These are phyloP conservation scores for Saccopteryx bilineata DNA, from an alignment of 2,113 vertebrate species.

Conservation along the genomic window DNA sequence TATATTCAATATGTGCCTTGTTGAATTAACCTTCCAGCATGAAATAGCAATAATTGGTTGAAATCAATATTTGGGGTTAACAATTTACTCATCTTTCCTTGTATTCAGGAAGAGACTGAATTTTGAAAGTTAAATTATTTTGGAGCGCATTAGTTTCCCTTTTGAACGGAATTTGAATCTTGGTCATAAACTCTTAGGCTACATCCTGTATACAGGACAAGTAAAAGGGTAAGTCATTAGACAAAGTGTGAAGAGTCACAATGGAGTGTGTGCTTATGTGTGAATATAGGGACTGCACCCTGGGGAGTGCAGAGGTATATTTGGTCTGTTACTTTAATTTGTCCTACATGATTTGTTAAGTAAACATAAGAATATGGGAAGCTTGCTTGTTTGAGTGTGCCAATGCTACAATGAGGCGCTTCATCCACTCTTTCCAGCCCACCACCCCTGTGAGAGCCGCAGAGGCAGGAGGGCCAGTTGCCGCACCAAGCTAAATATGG, in stretches of 20 bases:
- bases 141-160: background rate
- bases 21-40: background rate
- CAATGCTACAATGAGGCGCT: constrained; percentile 14
- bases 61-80: constrained; percentile 17
- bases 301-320: background rate
- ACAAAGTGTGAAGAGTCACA: constrained; percentile 45
- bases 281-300: background rate
- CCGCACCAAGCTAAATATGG: background rate
- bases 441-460: background rate
- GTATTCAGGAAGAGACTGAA: constrained; percentile 35
- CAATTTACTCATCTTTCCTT: background rate
- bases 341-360: constrained; percentile 63
- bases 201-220: constrained; percentile 61
- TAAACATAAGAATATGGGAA: constrained; percentile 60
- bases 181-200: constrained; percentile 41
- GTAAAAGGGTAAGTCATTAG: constrained; percentile 56
- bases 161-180: constrained; percentile 55
- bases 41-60: background rate
- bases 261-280: background rate
- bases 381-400: background rate
- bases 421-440: constrained; percentile 2
- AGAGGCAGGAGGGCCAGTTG: constrained; percentile 17
- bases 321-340: constrained; percentile 62
- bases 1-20: background rate
- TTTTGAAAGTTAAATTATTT: constrained; percentile 40